A percentile compares a stretch with the other conserved stretches of the same genome.
phyloP scores from a whole-genome alignment of 1,140 invertebrate species.

The Hirudo medicinalis region DNA sequence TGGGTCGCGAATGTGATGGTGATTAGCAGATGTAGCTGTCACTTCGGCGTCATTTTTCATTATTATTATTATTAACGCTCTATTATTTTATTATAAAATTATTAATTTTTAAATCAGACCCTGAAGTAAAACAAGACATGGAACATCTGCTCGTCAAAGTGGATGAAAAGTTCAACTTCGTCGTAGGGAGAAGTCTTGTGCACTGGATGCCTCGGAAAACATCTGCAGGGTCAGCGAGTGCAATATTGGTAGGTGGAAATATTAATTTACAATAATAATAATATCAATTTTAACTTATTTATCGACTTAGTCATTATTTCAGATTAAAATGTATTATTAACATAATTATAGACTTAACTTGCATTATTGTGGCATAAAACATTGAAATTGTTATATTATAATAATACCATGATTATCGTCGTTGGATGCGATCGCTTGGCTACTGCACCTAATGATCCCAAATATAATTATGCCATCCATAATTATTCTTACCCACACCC shows the following conservation, averaged over 20 bases:
- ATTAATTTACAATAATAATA: neutral
- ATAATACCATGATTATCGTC: neutral
- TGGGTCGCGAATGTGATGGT: too few relatives aligned
- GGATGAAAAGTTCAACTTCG: slow-evolving; percentile 42
- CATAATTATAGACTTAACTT: too few relatives aligned
- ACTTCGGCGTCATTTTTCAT: neutral
- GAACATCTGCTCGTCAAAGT: slow-evolving; percentile 50
- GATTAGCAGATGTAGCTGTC: too few relatives aligned
- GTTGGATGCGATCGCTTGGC: too few relatives aligned
- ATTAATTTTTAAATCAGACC: slow-evolving; percentile 39
- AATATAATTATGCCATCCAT: too few relatives aligned
- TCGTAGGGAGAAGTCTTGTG: slow-evolving; percentile 35
- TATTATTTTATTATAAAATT: neutral
- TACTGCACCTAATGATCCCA: too few relatives aligned
- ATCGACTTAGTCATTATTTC: too few relatives aligned
- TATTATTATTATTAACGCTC: slow-evolving; percentile 1
- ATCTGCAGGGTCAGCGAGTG: slow-evolving; percentile 60
- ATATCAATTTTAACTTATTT: neutral
- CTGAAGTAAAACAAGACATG: slow-evolving; percentile 51
- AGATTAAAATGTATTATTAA: too few relatives aligned
- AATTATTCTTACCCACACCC: too few relatives aligned
- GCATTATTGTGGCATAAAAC: too few relatives aligned
- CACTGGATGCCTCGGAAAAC: slow-evolving; percentile 39
- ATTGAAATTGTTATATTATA: too few relatives aligned
- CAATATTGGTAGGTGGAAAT: slow-evolving; percentile 52